Evolutionary conservation across 2,113 vertebrate species (phyloP).

Genomic region (Haplochromis burtoni): DNA sequence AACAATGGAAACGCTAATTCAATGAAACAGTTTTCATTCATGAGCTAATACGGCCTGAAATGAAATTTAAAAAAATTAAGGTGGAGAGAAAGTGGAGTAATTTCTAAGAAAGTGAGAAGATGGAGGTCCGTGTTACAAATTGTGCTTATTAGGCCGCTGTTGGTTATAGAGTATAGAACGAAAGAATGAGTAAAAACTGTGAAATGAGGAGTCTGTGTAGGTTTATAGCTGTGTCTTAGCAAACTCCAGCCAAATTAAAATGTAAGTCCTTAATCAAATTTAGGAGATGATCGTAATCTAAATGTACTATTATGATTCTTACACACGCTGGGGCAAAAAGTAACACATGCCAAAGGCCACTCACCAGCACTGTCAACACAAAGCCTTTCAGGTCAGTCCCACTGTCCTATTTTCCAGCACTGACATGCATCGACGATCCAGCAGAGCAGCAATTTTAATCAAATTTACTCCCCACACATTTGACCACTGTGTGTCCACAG

Average conservation of each 20-base stretch:
- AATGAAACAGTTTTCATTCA: neutral
- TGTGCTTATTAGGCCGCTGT: neutral
- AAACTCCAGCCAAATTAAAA: neutral
- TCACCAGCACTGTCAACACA: neutral
- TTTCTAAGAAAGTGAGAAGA: neutral
- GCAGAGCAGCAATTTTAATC: neutral
- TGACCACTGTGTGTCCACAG: neutral
- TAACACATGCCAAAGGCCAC: neutral
- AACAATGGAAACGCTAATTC: constrained; percentile 19
- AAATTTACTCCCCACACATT: neutral
- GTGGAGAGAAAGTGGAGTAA: neutral
- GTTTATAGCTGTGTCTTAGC: neutral
- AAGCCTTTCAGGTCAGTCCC: neutral
- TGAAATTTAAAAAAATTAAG: neutral
- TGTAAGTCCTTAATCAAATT: neutral
- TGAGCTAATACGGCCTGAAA: neutral
- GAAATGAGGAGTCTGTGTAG: neutral
- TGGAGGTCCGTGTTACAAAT: neutral
- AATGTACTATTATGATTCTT: neutral
- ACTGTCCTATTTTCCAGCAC: neutral
- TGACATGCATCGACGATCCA: neutral
- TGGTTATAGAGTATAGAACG: neutral
- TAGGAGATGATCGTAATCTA: neutral
- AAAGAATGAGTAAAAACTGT: neutral
- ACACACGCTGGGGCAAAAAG: neutral